Base-by-base conservation (phyloP, 2,888 invertebrate genomes). In the Epirrita christyi region DNA sequence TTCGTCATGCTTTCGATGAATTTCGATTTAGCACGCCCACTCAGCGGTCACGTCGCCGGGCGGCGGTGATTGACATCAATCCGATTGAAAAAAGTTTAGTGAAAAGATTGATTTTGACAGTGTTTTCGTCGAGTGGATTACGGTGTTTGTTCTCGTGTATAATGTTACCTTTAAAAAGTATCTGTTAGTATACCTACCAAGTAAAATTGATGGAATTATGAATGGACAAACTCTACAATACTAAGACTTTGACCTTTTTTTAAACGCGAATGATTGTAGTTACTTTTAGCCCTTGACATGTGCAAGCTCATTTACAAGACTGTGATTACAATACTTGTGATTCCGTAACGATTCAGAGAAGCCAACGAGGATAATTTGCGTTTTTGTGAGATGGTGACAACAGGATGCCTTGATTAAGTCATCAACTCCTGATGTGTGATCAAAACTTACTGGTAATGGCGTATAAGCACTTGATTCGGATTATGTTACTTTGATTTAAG, bases 21-120 rank as follows among this genome's bases (percentile, higher is more conserved):
- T 72, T 71, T 73, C 59, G 71, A 89, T 87, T 86, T 81, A 74
- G 79, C 85, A 87, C 88, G 88, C 87, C 87, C 75, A 86, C 86
- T 87, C 83, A 78, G 69, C 59, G 55, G 63, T 62, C 63, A 54
- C 55, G 58, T 46, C 2, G n/a, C n/a, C n/a, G n/a, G n/a, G 21
- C 29, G 47, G 48, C 55, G 21, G 29, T 46, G 56, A 62, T 52
- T 56, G 64, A 62, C 59, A 58, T 54, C 37, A 49, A 61, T 43
- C 53, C 11, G 29, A 56, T 44, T 42, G 10, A 29, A 60, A 61
- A 55, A 61, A 59, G 48, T 13, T 28, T 49, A 36, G 49, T 54
- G 53, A 43, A 50, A 59, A 61, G 52, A 59, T 61, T 28, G 29
- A 44, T 49, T 21, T 37, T 46, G 13, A 21, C 34, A 41, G 32